phyloP scores from a whole-genome alignment of 2,888 invertebrate genomes.

The Noctua janthina region DNA sequence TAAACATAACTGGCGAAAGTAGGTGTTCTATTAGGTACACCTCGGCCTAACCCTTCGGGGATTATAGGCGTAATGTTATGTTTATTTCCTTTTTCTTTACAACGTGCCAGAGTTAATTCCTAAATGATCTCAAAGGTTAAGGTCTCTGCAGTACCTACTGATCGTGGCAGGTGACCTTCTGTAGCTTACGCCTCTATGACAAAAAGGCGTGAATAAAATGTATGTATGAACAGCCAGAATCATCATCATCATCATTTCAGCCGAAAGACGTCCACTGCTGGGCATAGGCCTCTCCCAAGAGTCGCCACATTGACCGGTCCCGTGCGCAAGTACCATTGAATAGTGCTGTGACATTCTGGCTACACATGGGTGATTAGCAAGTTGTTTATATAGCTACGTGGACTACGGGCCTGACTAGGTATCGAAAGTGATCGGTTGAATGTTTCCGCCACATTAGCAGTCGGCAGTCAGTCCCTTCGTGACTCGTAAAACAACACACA shows the following conservation, averaged over 20 bases:
- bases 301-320: too few relatives aligned
- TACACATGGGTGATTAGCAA: background rate
- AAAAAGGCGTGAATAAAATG: background rate
- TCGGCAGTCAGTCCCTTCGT: background rate
- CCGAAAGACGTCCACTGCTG: too few relatives aligned
- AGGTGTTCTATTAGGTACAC: too few relatives aligned
- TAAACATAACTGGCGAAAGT: too few relatives aligned
- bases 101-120: background rate
- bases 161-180: background rate
- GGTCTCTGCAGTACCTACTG: background rate
- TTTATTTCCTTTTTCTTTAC: background rate
- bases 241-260: too few relatives aligned
- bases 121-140: background rate
- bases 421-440: conserved; percentile 16
- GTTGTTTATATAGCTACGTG: background rate
- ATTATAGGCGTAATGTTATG: too few relatives aligned
- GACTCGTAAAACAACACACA: conserved; percentile 40
- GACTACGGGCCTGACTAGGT: background rate
- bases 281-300: too few relatives aligned
- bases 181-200: background rate
- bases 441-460: conserved; percentile 10
- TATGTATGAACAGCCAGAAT: background rate
- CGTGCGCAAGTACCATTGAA: background rate
- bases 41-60: too few relatives aligned
- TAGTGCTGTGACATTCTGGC: background rate